Percentiles rank a stretch among this genome's conserved stretches.
These are phyloP conservation scores for Drosophila aff. DNA, from an alignment of 1,140 invertebrate species.

Conservation along the genomic window DNA sequence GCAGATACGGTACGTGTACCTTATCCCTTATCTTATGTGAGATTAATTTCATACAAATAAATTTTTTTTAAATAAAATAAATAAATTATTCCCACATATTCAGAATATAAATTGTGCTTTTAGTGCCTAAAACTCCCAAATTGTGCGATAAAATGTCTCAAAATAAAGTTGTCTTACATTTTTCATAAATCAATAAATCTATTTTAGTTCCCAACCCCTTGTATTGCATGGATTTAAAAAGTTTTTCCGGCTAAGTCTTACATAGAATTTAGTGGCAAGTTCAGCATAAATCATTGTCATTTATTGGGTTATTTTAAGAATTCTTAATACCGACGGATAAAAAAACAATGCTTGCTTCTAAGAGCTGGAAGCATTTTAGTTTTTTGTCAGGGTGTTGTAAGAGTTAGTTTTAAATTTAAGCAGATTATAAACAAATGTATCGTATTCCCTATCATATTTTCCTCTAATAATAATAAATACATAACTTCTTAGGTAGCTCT, in stretches of 20 bases:
- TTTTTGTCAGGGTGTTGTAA: neutral
- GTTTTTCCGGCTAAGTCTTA: conserved; percentile 7
- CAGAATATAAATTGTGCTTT: neutral
- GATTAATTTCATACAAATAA: neutral
- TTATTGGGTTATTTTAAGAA: conserved; percentile 29
- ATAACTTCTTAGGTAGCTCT: neutral
- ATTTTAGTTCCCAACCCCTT: conserved; percentile 3
- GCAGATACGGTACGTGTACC: neutral
- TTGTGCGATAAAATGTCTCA: conserved; percentile 6
- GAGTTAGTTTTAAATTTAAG: too few species aligned
- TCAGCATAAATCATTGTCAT: conserved; percentile 56
- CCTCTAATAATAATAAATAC: neutral
- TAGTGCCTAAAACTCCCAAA: neutral
- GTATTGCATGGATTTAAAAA: conserved; percentile 11
- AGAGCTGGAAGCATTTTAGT: neutral
- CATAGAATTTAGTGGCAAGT: conserved; percentile 46
- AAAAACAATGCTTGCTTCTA: conserved; percentile 15
- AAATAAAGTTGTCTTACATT: conserved; percentile 7
- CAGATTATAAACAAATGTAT: neutral
- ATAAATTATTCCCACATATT: neutral
- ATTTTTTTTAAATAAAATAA: neutral
- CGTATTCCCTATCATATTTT: neutral
- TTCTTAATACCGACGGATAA: conserved; percentile 1
- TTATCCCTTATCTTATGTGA: too few species aligned
- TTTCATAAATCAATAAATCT: conserved; percentile 22